phyloP scores from a whole-genome alignment of 2,888 invertebrate genomes.

The Campoletis raptor region DNA sequence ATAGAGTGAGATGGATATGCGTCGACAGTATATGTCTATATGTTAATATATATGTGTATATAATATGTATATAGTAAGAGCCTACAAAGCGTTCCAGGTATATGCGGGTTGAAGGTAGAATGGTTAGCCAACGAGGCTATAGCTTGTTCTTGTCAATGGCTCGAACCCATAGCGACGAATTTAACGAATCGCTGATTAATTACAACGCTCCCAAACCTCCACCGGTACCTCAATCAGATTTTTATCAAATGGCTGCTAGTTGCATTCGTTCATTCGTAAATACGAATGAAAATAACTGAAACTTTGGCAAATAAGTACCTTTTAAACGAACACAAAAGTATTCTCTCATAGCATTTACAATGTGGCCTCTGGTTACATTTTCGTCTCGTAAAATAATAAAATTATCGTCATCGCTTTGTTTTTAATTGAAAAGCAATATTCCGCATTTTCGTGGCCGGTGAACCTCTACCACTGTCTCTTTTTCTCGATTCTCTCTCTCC shows the following conservation, averaged over 20 bases:
- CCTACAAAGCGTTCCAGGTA: conserved; percentile 2
- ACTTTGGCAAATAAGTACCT: conserved; percentile 6
- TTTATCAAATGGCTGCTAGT: conserved; percentile 51
- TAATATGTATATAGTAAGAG: conserved; percentile 17
- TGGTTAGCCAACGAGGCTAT: conserved; percentile 63
- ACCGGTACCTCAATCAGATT: conserved; percentile 60
- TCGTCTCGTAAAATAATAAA: background rate
- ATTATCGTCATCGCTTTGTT: background rate
- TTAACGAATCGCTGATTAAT: conserved; percentile 80
- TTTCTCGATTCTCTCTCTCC: conserved; percentile 25
- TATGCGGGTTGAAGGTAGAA: conserved; percentile 33
- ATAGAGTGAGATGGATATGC: conserved; percentile 54
- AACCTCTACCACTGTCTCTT: background rate
- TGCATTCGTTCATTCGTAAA: conserved; percentile 8
- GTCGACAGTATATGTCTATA: background rate
- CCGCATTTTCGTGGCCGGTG: background rate
- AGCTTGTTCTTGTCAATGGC: conserved; percentile 63
- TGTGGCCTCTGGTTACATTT: background rate
- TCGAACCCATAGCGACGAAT: conserved; percentile 76
- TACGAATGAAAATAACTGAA: conserved; percentile 7
- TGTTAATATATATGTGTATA: background rate
- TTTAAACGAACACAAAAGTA: background rate
- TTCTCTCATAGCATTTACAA: background rate
- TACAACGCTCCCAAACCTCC: conserved; percentile 61
- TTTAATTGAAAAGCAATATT: background rate